Percentiles rank a stretch among this genome's conserved stretches.
These are phyloP conservation scores for Pelecanus crispus DNA, from an alignment of 2,113 vertebrate species.

Conservation along the genomic window DNA sequence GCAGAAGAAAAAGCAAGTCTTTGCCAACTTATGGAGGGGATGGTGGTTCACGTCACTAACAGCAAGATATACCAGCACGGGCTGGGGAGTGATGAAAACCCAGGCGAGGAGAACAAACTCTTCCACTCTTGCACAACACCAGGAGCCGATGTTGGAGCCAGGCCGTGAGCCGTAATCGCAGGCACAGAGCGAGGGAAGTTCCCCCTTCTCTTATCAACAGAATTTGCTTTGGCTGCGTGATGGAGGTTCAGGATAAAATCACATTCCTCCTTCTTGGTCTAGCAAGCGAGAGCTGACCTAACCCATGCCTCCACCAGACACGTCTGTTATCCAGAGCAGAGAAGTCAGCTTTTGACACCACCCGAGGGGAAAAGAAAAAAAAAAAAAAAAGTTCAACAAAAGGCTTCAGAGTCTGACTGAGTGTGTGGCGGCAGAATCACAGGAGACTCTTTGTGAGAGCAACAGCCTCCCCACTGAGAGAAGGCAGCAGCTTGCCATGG, in stretches of 20 bases:
- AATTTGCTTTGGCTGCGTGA: not conserved
- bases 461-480: not conserved
- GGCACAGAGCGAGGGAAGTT: not conserved
- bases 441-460: constrained; percentile 34
- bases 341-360: not conserved
- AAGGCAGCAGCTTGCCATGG: not conserved
- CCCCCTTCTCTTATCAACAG: not conserved
- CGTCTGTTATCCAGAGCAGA: not conserved
- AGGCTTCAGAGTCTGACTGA: not conserved
- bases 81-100: not conserved
- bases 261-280: not conserved
- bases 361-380: not conserved
- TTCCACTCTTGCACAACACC: not conserved
- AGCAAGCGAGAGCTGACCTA: not conserved
- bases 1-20: not conserved
- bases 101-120: not conserved
- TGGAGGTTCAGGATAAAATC: not conserved
- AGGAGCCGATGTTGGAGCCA: not conserved
- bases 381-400: not conserved
- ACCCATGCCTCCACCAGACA: not conserved
- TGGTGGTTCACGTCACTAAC: not conserved
- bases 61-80: not conserved
- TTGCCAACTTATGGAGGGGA: not conserved
- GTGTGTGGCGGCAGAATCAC: not conserved
- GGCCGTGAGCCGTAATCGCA: accelerated